A percentile compares a stretch with the other conserved stretches of the same genome.
phyloP scores from a whole-genome alignment of 2,797 vertebrate species.

The Lemur catta region DNA sequence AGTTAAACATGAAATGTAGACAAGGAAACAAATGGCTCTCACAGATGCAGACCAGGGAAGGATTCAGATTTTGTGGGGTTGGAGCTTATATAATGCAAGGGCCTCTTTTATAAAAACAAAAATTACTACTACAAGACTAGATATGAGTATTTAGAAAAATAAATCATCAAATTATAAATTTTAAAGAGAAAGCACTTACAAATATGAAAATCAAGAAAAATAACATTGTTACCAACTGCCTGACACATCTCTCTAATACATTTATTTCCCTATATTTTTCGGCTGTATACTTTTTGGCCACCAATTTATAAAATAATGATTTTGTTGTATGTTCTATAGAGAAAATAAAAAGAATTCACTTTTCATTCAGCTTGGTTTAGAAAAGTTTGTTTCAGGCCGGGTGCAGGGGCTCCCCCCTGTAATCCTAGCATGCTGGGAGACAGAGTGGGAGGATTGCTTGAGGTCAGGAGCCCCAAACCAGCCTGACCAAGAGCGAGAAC shows the following conservation, averaged over 20 bases:
- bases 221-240: background rate
- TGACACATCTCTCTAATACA: background rate
- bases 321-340: background rate
- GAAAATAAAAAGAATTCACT: background rate
- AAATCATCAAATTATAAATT: background rate
- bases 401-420: no score
- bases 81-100: background rate
- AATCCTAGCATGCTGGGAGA: no score
- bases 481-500: no score
- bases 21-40: background rate
- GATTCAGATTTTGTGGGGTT: background rate
- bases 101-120: background rate
- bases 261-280: background rate
- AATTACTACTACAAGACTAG: background rate
- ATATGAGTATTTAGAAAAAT: background rate
- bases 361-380: background rate
- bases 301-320: background rate
- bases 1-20: background rate
- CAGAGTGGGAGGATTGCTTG: no score
- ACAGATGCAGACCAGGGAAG: background rate
- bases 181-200: background rate
- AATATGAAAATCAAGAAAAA: background rate
- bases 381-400: background rate
- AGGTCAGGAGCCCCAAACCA: no score
- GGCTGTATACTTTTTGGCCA: background rate